phyloP scores from a whole-genome alignment of 2,113 vertebrate species.

The Mastomys coucha region DNA sequence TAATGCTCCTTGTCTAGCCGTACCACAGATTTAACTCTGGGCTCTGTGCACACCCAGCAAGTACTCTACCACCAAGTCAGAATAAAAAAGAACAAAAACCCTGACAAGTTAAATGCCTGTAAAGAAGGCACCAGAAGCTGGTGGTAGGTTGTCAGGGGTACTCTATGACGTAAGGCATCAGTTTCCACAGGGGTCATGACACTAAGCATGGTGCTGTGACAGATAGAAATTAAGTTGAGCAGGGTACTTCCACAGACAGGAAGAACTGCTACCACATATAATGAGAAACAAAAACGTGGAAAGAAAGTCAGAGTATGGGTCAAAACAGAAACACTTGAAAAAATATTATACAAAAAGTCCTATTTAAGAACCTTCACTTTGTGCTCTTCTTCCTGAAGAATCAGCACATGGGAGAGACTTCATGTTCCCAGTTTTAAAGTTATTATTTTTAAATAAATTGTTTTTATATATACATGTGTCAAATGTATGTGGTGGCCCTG shows the following conservation, averaged over 20 bases:
- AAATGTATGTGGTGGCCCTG: too few species aligned
- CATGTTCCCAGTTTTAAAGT: background rate
- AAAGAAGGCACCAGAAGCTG: background rate
- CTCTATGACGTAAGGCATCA: rapidly evolving
- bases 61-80: background rate
- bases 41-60: background rate
- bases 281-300: background rate
- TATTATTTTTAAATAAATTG: background rate
- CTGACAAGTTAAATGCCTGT: background rate
- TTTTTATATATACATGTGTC: background rate
- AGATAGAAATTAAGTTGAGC: background rate
- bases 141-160: background rate
- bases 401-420: background rate
- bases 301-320: background rate
- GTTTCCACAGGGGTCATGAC: background rate
- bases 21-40: background rate
- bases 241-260: background rate
- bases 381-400: background rate
- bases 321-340: background rate
- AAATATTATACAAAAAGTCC: background rate
- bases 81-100: background rate
- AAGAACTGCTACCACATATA: background rate
- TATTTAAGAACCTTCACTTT: background rate
- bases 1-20: background rate
- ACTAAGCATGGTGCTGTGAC: background rate